phyloP scores from a whole-genome alignment of 2,797 vertebrate genomes.

The Gadopsis marmoratus region DNA sequence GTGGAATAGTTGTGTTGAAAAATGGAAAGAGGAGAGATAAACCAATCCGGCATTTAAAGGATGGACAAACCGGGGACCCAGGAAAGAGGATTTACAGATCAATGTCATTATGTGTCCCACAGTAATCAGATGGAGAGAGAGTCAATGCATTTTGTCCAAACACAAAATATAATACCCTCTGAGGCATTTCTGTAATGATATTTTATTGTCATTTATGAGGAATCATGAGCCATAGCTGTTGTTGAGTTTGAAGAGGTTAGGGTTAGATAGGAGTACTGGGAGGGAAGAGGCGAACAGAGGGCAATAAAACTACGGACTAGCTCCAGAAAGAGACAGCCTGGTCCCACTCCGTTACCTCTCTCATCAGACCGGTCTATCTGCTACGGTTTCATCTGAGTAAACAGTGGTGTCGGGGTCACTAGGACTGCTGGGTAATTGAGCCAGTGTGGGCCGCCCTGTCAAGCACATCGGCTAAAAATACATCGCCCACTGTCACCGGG shows the following conservation, averaged over 20 bases:
- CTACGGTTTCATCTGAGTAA: conserved; percentile 90
- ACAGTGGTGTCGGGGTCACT: conserved; percentile 90
- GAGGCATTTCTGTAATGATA: conserved; percentile 69
- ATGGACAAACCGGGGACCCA: conserved; percentile 69
- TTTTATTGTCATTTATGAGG: conserved; percentile 80
- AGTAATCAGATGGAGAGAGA: conserved; percentile 77
- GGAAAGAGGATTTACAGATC: conserved; percentile 73
- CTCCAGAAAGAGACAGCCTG: conserved; percentile 76
- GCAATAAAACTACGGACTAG: conserved; percentile 73
- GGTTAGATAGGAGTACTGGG: conserved; percentile 43
- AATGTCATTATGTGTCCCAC: conserved; percentile 74
- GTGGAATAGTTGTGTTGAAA: conserved; percentile 88
- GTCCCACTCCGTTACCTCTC: conserved; percentile 85
- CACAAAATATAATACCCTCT: conserved; percentile 60
- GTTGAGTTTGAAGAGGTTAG: conserved; percentile 60
- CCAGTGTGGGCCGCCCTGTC: conserved; percentile 88
- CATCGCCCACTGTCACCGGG: conserved; percentile 89
- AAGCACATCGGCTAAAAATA: conserved; percentile 91
- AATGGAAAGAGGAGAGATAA: conserved; percentile 87
- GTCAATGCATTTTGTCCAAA: conserved; percentile 62
- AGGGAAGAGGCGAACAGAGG: conserved; percentile 48
- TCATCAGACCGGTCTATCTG: conserved; percentile 86
- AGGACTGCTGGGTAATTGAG: conserved; percentile 92
- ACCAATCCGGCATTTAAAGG: conserved; percentile 83
- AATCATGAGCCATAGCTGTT: conserved; percentile 75